phyloP scores from a whole-genome alignment of 1,140 invertebrate species.

The Aphis craccivora region DNA sequence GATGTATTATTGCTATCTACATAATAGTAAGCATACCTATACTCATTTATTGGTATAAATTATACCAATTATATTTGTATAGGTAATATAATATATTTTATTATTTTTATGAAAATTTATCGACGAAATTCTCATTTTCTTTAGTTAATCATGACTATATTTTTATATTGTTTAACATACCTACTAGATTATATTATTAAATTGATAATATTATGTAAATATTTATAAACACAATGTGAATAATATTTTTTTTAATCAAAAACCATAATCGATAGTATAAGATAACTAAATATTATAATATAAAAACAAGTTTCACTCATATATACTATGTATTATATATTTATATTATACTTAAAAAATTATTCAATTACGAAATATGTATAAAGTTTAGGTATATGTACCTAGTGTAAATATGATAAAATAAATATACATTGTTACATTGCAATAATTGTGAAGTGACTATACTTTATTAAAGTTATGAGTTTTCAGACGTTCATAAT shows the following conservation, averaged over 20 bases:
- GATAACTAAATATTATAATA: too few relatives aligned
- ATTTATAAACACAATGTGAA: background rate
- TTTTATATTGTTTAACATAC: background rate
- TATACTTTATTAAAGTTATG: too few relatives aligned
- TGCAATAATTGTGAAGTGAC: too few relatives aligned
- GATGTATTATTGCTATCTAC: background rate
- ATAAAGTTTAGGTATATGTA: too few relatives aligned
- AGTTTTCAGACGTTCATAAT: too few relatives aligned
- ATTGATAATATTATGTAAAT: background rate
- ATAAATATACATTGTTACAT: too few relatives aligned
- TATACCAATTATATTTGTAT: too few relatives aligned
- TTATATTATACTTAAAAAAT: too few relatives aligned
- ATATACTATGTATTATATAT: too few relatives aligned
- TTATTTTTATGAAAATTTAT: background rate
- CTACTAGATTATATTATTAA: background rate
- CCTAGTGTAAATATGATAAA: too few relatives aligned
- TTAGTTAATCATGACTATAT: background rate
- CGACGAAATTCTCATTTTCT: background rate
- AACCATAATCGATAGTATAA: background rate
- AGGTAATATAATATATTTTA: background rate
- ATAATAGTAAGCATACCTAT: background rate
- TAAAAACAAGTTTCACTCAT: too few relatives aligned
- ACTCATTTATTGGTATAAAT: background rate
- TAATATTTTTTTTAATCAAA: background rate
- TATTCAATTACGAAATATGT: too few relatives aligned